Evolutionary conservation across 2,888 invertebrate genomes (phyloP).

Genomic region (Spicauda simplicius): DNA sequence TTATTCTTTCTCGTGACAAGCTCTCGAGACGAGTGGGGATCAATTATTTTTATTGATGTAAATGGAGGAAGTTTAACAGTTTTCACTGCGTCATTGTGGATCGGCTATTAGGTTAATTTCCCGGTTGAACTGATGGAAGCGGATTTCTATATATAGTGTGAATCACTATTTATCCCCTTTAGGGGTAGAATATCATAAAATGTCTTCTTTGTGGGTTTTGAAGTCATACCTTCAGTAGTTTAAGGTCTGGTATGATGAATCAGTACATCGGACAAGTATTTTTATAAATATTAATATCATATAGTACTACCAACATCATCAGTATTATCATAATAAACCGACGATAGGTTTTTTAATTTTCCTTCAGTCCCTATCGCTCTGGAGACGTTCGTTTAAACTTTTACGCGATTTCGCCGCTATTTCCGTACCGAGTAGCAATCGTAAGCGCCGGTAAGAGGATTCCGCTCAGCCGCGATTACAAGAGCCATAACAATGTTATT

Average conservation of each 20-base stretch:
- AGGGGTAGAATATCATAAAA: too few species aligned
- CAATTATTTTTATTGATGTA: slow-evolving; percentile 57
- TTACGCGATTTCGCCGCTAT: slow-evolving; percentile 25
- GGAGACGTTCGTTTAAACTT: slow-evolving; percentile 27
- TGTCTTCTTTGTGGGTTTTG: too few species aligned
- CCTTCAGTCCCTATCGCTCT: slow-evolving; percentile 15
- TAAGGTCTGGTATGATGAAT: too few species aligned
- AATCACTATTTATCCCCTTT: too few species aligned
- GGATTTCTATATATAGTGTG: too few species aligned
- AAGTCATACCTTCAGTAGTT: too few species aligned
- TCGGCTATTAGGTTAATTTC: too few species aligned
- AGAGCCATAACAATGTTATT: slow-evolving; percentile 80
- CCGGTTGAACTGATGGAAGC: too few species aligned
- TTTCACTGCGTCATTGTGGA: too few species aligned
- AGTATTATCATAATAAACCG: slow-evolving; percentile 20
- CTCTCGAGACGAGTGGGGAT: slow-evolving; percentile 67
- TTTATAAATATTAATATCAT: too few species aligned
- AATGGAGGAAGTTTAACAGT: not conserved
- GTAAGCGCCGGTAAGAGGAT: slow-evolving; percentile 67
- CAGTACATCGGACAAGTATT: too few species aligned
- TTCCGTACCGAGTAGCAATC: slow-evolving; percentile 44
- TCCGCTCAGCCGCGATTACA: slow-evolving; percentile 72
- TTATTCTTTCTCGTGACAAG: slow-evolving; percentile 80
- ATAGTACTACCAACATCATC: too few species aligned
- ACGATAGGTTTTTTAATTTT: slow-evolving; percentile 23